A percentile compares a stretch with the other conserved stretches of the same genome.
phyloP scores from a whole-genome alignment of 2,797 vertebrate species.

The Enteromius fasciolatus region DNA sequence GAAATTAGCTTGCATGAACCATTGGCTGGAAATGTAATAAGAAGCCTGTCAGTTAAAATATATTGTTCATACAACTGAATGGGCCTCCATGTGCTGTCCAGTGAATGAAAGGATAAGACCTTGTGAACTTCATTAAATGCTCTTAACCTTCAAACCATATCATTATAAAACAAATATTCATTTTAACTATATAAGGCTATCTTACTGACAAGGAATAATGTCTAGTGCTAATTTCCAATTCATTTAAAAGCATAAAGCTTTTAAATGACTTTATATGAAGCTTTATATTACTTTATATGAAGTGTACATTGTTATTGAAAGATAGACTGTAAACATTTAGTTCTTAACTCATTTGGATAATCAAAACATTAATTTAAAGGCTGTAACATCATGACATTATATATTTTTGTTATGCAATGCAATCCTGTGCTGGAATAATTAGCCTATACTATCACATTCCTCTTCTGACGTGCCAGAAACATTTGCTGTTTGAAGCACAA shows the following conservation, averaged over 20 bases:
- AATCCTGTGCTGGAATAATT: background rate
- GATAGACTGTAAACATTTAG: background rate
- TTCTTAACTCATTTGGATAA: background rate
- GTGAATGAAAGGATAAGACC: conserved; percentile 18
- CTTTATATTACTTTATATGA: background rate
- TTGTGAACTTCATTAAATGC: conserved; percentile 10
- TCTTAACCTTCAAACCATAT: conserved; percentile 16
- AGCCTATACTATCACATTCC: background rate
- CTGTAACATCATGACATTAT: background rate
- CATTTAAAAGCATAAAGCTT: background rate
- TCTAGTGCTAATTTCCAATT: conserved; percentile 6
- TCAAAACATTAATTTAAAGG: background rate
- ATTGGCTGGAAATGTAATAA: background rate
- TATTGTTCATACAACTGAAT: conserved; percentile 1
- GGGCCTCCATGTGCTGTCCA: background rate
- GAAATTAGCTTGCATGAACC: conserved; percentile 7
- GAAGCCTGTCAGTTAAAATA: background rate
- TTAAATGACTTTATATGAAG: background rate
- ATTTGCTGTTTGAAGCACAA: background rate
- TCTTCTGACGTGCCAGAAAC: background rate
- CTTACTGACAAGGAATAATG: background rate
- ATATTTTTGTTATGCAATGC: background rate
- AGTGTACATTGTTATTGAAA: conserved; percentile 7
- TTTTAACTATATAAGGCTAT: background rate
- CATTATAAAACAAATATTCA: background rate